These are phyloP conservation scores for Prostheceraeus crozeri DNA, from an alignment of 2,888 invertebrate species.

Conservation along the genomic window DNA sequence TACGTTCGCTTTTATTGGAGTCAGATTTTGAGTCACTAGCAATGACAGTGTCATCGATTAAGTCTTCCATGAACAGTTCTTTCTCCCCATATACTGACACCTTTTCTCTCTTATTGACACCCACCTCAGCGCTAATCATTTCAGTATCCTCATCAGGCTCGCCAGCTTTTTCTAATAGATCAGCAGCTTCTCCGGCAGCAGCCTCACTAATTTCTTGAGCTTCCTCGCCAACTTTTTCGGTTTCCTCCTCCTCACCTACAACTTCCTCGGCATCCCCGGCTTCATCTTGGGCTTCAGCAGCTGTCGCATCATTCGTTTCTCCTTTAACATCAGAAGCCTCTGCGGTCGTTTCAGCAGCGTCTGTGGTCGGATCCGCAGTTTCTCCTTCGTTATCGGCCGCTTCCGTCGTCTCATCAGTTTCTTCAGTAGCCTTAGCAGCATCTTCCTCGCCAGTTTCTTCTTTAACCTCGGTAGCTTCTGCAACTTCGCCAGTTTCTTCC, in stretches of 20 bases:
- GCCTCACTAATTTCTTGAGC: no score
- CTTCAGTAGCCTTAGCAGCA: conserved; percentile 27
- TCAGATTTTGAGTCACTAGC: background rate
- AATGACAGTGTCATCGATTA: background rate
- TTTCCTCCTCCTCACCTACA: conserved; percentile 30
- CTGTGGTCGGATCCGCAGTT: conserved; percentile 34
- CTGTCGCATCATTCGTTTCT: background rate
- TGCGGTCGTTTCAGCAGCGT: conserved; percentile 2
- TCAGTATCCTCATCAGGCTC: background rate
- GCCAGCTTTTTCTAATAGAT: no score
- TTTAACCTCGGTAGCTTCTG: conserved; percentile 37
- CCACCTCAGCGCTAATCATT: background rate
- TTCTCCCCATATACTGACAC: background rate
- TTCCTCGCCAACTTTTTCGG: no score
- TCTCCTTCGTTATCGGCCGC: conserved; percentile 39
- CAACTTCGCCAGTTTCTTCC: conserved; percentile 31
- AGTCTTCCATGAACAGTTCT: background rate
- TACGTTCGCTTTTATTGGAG: no score
- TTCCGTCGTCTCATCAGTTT: conserved; percentile 29
- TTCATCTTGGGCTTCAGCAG: background rate
- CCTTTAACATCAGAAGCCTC: background rate
- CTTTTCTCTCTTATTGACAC: background rate
- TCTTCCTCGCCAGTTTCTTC: conserved; percentile 39
- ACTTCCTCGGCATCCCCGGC: conserved; percentile 3
- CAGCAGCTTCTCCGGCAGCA: no score